Evolutionary conservation across 2,797 vertebrate species (phyloP), one percentile per base, ranked within the genome.

Genomic region (Pseudochromis fuscus): DNA sequence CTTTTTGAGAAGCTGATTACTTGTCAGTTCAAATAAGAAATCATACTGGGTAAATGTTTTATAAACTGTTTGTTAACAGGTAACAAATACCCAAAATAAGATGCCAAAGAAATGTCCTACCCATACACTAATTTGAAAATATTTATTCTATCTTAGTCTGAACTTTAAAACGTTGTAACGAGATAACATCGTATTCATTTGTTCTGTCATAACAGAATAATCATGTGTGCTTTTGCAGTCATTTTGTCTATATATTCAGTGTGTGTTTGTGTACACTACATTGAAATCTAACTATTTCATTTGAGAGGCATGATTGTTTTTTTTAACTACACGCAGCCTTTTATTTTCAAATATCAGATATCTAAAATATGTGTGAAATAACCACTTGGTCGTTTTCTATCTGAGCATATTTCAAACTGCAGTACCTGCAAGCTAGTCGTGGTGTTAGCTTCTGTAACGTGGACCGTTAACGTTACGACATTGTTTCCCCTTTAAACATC

Each of bases 401-500:
- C 1, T 45, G 7, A 23, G 5, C 8, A 16, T 18, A 27, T 66
- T 21, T 23, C 8, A 19, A 37, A 16, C 1, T 33, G 19, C 37
- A 62, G 49, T 84, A 90, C 83, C 89, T 88, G 77, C 24, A 23
- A 51, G 46, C 28, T 44, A 8, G 52, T 28, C 19, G 49, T 50
- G 35, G 67, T 44, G 69, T 76, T 56, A 64, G 21, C 40, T 9
- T 55, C 12, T 25, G 42, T 37, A 61, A 28, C 33, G 46, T 58
- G 24, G 44, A 25, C 9, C 46, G 82, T 57, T 75, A 70, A 46
- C 25, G 68, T 75, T 80, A 19, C 49, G 25, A 56, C 42, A 21
- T 35, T 7, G 19, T 67, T 60, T 56, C 24, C 35, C 28, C 7
- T 62, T 63, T 19, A 65, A 69, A 61, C 40, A 42, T 48, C 40